These are phyloP conservation scores for Macrotis lagotis DNA, from an alignment of 2,113 vertebrate species.

Conservation along the genomic window DNA sequence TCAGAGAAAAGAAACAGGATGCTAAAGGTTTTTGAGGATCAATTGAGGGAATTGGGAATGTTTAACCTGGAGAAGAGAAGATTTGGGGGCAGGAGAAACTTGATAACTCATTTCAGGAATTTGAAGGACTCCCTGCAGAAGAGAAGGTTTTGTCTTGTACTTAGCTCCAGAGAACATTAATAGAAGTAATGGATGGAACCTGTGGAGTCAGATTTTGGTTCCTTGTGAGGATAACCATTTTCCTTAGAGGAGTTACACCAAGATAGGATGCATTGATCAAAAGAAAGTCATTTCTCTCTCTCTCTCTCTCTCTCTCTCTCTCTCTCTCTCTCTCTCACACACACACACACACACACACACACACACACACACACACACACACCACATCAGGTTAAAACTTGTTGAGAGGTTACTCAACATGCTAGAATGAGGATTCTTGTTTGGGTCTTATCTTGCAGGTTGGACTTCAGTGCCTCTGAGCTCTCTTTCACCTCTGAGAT, in stretches of 20 bases:
- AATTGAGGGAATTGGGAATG: neutral
- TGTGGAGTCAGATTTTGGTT: neutral
- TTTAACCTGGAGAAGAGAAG: neutral
- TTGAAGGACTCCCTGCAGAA: neutral
- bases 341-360: too few relatives aligned
- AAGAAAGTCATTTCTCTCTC: neutral
- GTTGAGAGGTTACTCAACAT: neutral
- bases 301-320: neutral
- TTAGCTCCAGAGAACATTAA: neutral
- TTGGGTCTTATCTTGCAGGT: neutral
- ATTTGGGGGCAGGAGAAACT: neutral
- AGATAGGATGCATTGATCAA: neutral
- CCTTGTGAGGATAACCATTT: neutral
- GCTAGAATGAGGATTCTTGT: neutral
- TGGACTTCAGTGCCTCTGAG: neutral
- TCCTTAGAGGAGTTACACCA: neutral
- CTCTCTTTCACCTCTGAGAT: neutral
- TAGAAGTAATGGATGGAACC: neutral
- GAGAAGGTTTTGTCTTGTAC: neutral
- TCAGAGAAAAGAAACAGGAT: neutral
- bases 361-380: too few relatives aligned
- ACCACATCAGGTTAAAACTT: neutral
- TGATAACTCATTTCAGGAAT: neutral
- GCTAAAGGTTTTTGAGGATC: neutral
- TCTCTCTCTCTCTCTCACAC: neutral